These are phyloP conservation scores for Platorchestia sp. DNA, from an alignment of 1,140 invertebrate species.

Conservation along the genomic window DNA sequence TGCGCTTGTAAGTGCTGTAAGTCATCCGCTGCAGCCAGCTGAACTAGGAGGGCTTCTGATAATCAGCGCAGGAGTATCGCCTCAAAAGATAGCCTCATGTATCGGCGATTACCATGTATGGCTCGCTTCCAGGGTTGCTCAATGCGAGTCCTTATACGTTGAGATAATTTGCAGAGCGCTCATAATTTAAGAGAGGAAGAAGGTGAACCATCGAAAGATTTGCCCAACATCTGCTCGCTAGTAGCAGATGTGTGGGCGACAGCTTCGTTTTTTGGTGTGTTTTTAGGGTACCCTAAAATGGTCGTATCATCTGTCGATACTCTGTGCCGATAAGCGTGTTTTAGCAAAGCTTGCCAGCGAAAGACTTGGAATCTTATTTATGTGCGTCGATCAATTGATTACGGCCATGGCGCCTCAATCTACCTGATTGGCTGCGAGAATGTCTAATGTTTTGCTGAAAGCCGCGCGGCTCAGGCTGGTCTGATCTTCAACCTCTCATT, in stretches of 20 bases:
- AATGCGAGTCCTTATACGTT: conserved; percentile 14
- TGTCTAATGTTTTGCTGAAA: neutral
- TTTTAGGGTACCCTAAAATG: conserved; percentile 3
- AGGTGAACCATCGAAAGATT: neutral
- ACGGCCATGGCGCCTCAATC: neutral
- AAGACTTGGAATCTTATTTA: conserved; percentile 19
- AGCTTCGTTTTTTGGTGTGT: neutral
- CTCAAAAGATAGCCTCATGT: neutral
- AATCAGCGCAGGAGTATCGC: neutral
- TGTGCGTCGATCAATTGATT: neutral
- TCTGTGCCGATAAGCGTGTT: conserved; percentile 21
- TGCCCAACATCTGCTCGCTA: neutral
- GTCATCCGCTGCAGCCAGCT: neutral
- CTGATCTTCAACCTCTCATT: conserved; percentile 7
- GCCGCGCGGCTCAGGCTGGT: neutral
- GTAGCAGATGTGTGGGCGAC: conserved; percentile 37
- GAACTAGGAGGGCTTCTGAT: neutral
- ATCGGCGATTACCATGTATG: neutral
- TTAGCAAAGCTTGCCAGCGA: neutral
- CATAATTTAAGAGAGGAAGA: neutral
- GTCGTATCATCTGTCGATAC: conserved; percentile 30
- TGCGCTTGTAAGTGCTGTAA: neutral
- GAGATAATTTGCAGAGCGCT: conserved; percentile 13
- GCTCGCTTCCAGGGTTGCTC: conserved; percentile 23
- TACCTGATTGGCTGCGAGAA: neutral